Evolutionary conservation across 2,797 vertebrate genomes (phyloP).

Genomic region (Falco novaeseelandiae): DNA sequence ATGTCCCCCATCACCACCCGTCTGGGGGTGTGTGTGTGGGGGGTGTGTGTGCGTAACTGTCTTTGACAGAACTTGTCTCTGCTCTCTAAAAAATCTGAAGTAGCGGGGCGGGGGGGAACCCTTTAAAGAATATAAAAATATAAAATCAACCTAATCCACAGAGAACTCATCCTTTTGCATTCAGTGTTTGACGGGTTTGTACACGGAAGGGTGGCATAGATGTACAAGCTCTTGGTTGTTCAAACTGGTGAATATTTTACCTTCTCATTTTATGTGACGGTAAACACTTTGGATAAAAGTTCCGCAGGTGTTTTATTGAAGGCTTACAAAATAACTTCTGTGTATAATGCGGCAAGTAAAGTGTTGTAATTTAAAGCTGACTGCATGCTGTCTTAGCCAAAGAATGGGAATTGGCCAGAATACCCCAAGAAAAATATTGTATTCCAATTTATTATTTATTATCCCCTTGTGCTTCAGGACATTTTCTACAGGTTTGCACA

Average conservation of each 20-base stretch:
- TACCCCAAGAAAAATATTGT: background rate
- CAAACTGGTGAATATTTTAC: background rate
- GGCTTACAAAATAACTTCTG: background rate
- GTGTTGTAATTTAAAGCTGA: background rate
- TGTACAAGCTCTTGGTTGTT: rapidly evolving
- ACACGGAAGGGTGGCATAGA: rapidly evolving
- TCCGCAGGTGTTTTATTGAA: background rate
- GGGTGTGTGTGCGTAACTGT: rapidly evolving
- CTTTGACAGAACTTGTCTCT: background rate
- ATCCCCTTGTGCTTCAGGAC: conserved; percentile 6
- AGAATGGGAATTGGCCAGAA: background rate
- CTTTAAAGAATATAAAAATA: too few relatives aligned
- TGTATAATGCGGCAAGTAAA: background rate
- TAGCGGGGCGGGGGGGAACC: rapidly evolving
- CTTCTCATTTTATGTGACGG: rapidly evolving
- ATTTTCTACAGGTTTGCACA: background rate
- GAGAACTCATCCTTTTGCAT: rapidly evolving
- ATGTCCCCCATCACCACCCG: conserved; percentile 54
- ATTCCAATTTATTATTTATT: background rate
- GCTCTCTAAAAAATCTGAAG: rapidly evolving
- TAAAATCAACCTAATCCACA: rapidly evolving
- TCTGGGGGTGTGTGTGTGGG: conserved; percentile 16
- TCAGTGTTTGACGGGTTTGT: rapidly evolving
- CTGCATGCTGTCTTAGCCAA: background rate
- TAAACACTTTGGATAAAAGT: background rate